These are phyloP conservation scores for Oryzias melastigma DNA, from an alignment of 2,113 vertebrate genomes.

Conservation along the genomic window DNA sequence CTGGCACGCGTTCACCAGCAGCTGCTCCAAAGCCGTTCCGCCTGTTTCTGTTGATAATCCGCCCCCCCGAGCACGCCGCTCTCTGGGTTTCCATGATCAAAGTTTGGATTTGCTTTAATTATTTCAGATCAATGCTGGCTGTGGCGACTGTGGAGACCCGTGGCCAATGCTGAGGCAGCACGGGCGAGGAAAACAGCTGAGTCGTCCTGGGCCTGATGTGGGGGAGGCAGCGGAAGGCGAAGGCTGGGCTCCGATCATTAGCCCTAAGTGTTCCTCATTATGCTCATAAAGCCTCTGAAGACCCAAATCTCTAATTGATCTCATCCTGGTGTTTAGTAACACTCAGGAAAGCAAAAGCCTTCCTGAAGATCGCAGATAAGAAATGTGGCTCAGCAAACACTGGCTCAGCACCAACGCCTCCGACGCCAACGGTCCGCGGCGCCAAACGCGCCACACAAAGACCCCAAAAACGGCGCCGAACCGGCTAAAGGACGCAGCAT, in stretches of 20 bases:
- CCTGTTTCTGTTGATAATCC: slow-evolving; percentile 19
- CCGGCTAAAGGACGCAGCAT: too few relatives aligned
- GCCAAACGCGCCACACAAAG: too few relatives aligned
- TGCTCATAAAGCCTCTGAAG: slow-evolving; percentile 72
- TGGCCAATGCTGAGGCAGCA: slow-evolving; percentile 71
- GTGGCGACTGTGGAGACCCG: slow-evolving; percentile 37
- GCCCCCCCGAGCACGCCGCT: slow-evolving; percentile 14
- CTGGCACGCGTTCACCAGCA: not conserved
- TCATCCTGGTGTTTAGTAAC: slow-evolving; percentile 63
- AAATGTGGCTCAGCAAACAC: slow-evolving; percentile 15
- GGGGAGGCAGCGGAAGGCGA: slow-evolving; percentile 34
- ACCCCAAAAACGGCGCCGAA: too few relatives aligned
- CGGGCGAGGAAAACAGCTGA: slow-evolving; percentile 55
- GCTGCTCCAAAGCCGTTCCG: slow-evolving; percentile 2
- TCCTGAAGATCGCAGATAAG: slow-evolving; percentile 31
- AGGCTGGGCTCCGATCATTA: slow-evolving; percentile 70
- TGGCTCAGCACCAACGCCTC: slow-evolving; percentile 10
- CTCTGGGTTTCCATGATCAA: slow-evolving; percentile 60
- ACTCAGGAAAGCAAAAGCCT: slow-evolving; percentile 53
- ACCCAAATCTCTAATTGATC: slow-evolving; percentile 69
- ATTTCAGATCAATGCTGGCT: slow-evolving; percentile 69
- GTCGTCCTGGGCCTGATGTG: slow-evolving; percentile 45
- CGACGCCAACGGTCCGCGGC: too few relatives aligned
- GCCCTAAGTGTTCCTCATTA: slow-evolving; percentile 78
- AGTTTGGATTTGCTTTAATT: slow-evolving; percentile 70